Evolutionary conservation across 1,140 invertebrate species (phyloP).

Genomic region (Oedothorax gibbosus): DNA sequence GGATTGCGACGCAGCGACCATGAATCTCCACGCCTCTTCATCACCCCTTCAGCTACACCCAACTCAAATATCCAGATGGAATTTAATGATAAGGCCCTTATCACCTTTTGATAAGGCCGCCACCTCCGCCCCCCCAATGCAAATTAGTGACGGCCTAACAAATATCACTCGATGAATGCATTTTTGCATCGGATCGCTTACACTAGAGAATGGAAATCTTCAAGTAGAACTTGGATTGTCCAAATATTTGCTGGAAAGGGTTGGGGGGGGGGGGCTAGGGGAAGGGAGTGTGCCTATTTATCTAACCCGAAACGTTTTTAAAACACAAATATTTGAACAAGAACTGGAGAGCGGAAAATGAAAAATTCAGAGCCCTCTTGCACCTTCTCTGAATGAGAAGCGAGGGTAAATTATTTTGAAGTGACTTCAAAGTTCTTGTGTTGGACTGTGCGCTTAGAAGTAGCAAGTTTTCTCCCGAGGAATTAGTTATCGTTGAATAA

Average conservation of each 20-base stretch:
- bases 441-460: background rate
- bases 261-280: too few species aligned
- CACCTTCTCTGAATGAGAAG: background rate
- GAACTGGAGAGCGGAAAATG: constrained; percentile 25
- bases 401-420: background rate
- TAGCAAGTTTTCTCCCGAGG: too few species aligned
- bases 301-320: constrained; percentile 37
- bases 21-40: too few species aligned
- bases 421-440: background rate
- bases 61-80: too few species aligned
- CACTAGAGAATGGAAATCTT: too few species aligned
- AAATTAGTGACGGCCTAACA: constrained; percentile 20
- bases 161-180: constrained; percentile 5
- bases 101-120: too few species aligned
- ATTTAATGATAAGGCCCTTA: too few species aligned
- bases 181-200: too few species aligned
- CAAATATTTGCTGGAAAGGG: constrained; percentile 31
- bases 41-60: too few species aligned
- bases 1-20: too few species aligned
- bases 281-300: constrained; percentile 4
- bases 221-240: background rate
- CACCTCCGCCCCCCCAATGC: background rate
- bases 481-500: too few species aligned
- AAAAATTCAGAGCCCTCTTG: constrained; percentile 7
- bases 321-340: constrained; percentile 53